Evolutionary conservation across 2,888 invertebrate species (phyloP).

Genomic region (Dynastes tityus): DNA sequence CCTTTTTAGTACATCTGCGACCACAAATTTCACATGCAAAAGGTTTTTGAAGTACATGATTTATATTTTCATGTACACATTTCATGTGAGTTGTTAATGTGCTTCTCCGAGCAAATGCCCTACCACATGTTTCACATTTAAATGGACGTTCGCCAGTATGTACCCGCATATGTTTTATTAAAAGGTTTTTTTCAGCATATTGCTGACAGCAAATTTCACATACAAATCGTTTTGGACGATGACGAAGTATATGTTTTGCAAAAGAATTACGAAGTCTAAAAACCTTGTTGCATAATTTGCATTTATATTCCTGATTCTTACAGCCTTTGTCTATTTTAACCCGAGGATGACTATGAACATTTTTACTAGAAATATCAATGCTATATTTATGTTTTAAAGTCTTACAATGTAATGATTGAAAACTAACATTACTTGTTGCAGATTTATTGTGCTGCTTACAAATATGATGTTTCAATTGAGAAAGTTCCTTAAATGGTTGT

Average conservation of each 20-base stretch:
- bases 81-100: conserved; percentile 25
- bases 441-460: not conserved
- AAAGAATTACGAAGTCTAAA: not conserved
- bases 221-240: conserved; percentile 3
- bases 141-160: conserved; percentile 47
- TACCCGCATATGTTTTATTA: conserved; percentile 35
- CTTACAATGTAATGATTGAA: not conserved
- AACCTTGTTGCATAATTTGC: not conserved
- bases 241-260: not conserved
- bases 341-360: not conserved
- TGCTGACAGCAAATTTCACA: conserved; percentile 28
- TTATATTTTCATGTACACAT: conserved; percentile 13
- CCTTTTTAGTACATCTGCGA: not conserved
- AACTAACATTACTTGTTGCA: not conserved
- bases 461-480: conserved; percentile 8
- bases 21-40: conserved; percentile 37
- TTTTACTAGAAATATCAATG: not conserved
- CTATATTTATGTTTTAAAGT: not conserved
- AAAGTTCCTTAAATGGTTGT: not conserved
- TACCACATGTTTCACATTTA: conserved; percentile 36
- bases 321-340: not conserved
- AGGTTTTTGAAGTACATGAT: not conserved
- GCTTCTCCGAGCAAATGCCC: conserved; percentile 29
- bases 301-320: not conserved
- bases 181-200: conserved; percentile 13